Evolutionary conservation across 2,797 vertebrate genomes (phyloP), one percentile per base, ranked within the genome.

Genomic region (Microctenopoma lineatum): DNA sequence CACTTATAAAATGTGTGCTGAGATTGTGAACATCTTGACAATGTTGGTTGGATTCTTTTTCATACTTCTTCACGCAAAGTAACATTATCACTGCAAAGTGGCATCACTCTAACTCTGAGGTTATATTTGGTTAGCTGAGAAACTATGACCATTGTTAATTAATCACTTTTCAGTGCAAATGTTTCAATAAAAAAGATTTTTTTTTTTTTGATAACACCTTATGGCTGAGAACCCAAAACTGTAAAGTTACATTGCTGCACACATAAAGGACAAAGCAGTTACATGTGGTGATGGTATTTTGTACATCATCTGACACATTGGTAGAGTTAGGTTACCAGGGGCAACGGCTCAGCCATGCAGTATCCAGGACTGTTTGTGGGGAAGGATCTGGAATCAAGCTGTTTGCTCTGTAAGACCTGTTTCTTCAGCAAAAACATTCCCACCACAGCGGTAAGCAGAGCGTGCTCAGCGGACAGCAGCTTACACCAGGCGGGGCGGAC

Each of bases 301-400:
- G 63, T 56, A 56, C 44, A 59, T 66, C 13, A 15, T 65, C 52
- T 58, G 55, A 59, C 48, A 58, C 18, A 26, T 61, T 64, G 67
- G 59, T 76, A 64, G 69, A 44, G 61, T 52, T 27, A 9, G 66
- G 84, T 89, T 79, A 60, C 88, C 84, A 66, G 7, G 83, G 85
- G 79, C 54, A 29, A 87, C 80, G 5, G 44, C 12, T 10, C 66
- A 60, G 34, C 53, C 52, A 83, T 69, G 80, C 85, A 85, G 89
- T 56, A 88, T 92, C 85, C 87, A 87, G 74, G 80, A 80, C 62
- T 92, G 83, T 93, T 92, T 92, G 85, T 54, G 2, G 54, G 83
- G 80, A 85, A 85, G 81, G 56, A 90, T 89, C 88, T 59, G 79
- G 90, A 81, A 70, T 86, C 81, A 68, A 72, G 41, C 76, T 90